Conservation (phyloP, 23 tunicate species). For the Oikopleura vanhoeffeni region DNA sequence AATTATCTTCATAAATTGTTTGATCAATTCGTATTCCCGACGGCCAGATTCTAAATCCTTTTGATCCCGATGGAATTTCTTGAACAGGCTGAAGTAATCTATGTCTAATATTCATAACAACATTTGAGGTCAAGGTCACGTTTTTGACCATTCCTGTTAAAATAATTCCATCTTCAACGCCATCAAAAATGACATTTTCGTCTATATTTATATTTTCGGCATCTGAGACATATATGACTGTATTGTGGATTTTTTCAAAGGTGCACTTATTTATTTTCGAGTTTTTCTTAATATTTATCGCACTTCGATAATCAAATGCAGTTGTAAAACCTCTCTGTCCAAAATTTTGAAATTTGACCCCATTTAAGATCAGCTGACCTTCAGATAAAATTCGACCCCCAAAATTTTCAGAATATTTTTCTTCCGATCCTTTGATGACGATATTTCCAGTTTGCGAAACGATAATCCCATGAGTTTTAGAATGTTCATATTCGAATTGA, state of each 20-base stretch:
- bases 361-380: neutral
- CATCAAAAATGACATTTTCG: neutral
- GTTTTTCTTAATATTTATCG: neutral
- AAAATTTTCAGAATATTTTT: neutral
- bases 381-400: neutral
- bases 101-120: neutral
- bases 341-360: neutral
- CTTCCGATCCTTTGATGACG: neutral
- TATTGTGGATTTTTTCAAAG: neutral
- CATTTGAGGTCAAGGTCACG: neutral
- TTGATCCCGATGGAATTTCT: too few relatives aligned
- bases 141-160: neutral
- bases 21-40: neutral
- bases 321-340: neutral
- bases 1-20: neutral
- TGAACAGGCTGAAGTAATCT: neutral
- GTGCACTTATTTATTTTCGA: neutral
- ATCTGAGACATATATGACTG: neutral
- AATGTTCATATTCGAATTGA: neutral
- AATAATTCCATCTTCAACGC: neutral
- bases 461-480: neutral
- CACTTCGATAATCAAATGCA: neutral
- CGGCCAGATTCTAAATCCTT: conserved; percentile 9
- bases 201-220: neutral
- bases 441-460: neutral